Percentiles rank a stretch among this genome's conserved stretches.
These are phyloP conservation scores for Leiothrix lutea DNA, from an alignment of 2,113 vertebrate genomes.

Conservation along the genomic window DNA sequence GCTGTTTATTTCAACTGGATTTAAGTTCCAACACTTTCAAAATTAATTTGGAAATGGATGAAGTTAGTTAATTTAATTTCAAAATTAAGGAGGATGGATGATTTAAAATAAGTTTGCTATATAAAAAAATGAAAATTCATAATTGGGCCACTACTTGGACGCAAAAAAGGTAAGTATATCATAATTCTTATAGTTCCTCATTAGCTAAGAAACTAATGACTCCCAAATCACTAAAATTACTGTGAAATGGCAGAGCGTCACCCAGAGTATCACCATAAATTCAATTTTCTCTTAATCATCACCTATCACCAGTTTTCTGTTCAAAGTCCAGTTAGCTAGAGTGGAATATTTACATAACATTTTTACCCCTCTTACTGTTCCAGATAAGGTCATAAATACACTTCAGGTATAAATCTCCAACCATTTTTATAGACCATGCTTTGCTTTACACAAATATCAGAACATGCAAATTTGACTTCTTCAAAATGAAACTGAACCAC, in stretches of 20 bases:
- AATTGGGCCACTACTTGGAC: not conserved
- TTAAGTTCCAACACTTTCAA: not conserved
- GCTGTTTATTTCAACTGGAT: not conserved
- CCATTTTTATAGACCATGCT: not conserved
- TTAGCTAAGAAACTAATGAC: not conserved
- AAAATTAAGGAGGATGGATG: not conserved
- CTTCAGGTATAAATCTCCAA: not conserved
- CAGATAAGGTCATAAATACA: not conserved
- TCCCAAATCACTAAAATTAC: not conserved
- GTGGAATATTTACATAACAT: not conserved
- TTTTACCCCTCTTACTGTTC: not conserved
- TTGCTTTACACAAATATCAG: not conserved
- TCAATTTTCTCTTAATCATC: not conserved
- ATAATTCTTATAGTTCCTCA: not conserved
- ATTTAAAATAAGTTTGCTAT: not conserved
- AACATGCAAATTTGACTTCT: not conserved
- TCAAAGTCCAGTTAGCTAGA: not conserved
- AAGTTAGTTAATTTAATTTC: not conserved
- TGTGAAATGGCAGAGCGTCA: not conserved
- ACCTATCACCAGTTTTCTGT: not conserved
- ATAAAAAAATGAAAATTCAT: not conserved
- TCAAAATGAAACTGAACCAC: not conserved
- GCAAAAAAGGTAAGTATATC: not conserved
- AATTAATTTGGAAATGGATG: not conserved
- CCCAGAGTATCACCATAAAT: not conserved